Evolutionary conservation across 2,113 vertebrate species (phyloP).

Genomic region (Melanerpes formicivorus): DNA sequence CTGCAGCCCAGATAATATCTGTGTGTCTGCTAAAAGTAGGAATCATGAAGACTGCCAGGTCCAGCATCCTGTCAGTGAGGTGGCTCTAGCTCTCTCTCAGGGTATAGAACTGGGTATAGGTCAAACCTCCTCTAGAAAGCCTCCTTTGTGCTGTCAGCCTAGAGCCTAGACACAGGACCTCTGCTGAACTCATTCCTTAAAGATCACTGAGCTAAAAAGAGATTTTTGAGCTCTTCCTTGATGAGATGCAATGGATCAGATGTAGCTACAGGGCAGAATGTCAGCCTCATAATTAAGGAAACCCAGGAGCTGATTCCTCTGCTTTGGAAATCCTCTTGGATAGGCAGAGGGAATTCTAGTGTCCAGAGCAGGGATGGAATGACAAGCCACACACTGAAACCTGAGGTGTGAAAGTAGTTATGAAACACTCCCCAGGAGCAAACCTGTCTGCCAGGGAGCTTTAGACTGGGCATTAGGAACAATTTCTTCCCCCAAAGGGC

Average conservation of each 20-base stretch:
- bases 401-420: not conserved
- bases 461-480: not conserved
- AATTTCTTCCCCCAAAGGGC: too few species aligned
- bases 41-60: not conserved
- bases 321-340: not conserved
- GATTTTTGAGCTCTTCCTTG: not conserved
- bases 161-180: not conserved
- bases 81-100: not conserved
- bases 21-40: not conserved
- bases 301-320: not conserved
- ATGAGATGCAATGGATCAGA: not conserved
- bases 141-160: accelerated
- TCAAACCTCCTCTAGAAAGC: not conserved
- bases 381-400: accelerated
- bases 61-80: not conserved
- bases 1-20: not conserved
- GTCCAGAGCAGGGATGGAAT: not conserved
- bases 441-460: not conserved
- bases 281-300: not conserved
- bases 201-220: not conserved
- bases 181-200: not conserved
- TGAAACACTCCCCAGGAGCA: not conserved
- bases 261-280: not conserved
- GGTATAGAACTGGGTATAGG: not conserved
- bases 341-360: not conserved